Evolutionary conservation across 1,140 invertebrate genomes (phyloP).

Genomic region (Cydia strobilella): DNA sequence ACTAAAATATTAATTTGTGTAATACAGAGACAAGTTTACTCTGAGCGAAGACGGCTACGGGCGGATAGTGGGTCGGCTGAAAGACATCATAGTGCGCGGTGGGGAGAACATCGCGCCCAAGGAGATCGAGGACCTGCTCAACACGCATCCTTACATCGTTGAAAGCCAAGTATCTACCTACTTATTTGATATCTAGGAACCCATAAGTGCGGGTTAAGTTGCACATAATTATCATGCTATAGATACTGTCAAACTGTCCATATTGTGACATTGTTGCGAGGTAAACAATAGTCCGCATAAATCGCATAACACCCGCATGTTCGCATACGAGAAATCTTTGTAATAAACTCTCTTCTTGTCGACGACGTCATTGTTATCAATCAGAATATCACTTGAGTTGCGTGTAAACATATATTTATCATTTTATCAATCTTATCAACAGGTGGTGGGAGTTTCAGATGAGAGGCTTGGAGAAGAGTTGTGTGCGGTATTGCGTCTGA

Average conservation of each 20-base stretch:
- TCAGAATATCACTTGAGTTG: neutral
- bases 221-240: too few species aligned
- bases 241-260: too few species aligned
- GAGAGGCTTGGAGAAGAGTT: conserved; percentile 92
- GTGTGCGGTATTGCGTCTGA: conserved; percentile 85
- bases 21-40: conserved; percentile 85
- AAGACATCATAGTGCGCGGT: conserved; percentile 93
- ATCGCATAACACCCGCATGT: too few species aligned
- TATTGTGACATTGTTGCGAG: too few species aligned
- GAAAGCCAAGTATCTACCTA: conserved; percentile 83
- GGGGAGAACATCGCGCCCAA: conserved; percentile 94
- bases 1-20: neutral
- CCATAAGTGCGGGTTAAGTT: too few species aligned
- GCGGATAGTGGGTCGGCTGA: conserved; percentile 87
- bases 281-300: too few species aligned
- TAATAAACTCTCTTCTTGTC: too few species aligned
- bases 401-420: too few species aligned
- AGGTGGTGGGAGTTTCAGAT: conserved; percentile 88
- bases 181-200: conserved; percentile 21
- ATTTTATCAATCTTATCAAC: neutral
- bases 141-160: conserved; percentile 86
- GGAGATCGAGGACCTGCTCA: conserved; percentile 90
- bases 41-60: conserved; percentile 88
- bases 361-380: neutral
- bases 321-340: too few species aligned